A percentile compares a stretch with the other conserved stretches of the same genome.
Evolutionary conservation across 2,113 vertebrate genomes (phyloP).

Genomic region (Benitochromis conjunctus): DNA sequence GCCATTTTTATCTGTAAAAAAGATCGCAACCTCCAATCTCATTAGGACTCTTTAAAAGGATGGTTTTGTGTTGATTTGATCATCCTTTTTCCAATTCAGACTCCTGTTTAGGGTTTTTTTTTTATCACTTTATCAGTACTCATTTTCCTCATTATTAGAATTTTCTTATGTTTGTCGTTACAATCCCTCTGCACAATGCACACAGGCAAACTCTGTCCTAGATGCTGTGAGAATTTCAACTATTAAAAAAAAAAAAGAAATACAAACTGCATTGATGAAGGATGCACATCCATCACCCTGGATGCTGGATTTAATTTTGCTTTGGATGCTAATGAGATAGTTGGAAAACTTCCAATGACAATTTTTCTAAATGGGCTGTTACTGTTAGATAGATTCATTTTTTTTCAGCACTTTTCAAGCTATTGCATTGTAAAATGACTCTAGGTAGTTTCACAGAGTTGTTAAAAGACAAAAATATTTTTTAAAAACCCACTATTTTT

Average conservation of each 20-base stretch:
- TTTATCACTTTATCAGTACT: background rate
- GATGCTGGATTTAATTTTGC: background rate
- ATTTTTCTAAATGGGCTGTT: background rate
- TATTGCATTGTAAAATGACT: background rate
- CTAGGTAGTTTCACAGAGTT: background rate
- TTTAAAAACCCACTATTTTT: background rate
- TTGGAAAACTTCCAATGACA: background rate
- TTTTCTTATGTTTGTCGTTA: fast-evolving
- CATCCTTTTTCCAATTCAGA: background rate
- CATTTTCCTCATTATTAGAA: background rate
- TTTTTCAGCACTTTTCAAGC: background rate
- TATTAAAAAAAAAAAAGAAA: background rate
- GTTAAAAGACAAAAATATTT: background rate
- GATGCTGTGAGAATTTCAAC: background rate
- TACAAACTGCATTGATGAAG: background rate
- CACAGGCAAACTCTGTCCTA: background rate
- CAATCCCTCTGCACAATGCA: background rate
- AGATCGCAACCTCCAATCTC: background rate
- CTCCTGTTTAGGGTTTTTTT: background rate
- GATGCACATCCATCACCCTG: background rate
- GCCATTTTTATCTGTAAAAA: background rate
- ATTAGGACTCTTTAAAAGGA: background rate
- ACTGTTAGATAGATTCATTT: background rate
- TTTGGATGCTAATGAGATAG: background rate
- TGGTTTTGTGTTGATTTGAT: background rate